Evolutionary conservation across 2,888 invertebrate genomes (phyloP).

Genomic region (Sialis fuliginosa): DNA sequence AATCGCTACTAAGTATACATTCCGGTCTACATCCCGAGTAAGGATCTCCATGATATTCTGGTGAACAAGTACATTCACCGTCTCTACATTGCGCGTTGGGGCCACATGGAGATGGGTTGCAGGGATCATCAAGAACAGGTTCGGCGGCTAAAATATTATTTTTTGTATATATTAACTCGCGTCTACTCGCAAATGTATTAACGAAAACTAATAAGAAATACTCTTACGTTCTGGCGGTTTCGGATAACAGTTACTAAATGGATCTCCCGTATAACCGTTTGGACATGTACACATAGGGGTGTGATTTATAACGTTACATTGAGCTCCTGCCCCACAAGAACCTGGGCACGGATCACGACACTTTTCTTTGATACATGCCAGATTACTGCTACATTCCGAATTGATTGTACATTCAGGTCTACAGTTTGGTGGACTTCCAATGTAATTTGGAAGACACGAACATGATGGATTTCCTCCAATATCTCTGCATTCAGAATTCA

Average conservation of each 20-base stretch:
- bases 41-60: constrained; percentile 31
- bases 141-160: constrained; percentile 4
- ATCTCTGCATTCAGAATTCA: constrained; percentile 39
- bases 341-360: constrained; percentile 51
- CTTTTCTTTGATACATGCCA: constrained; percentile 44
- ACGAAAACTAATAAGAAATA: background rate
- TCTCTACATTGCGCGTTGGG: constrained; percentile 38
- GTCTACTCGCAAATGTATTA: background rate
- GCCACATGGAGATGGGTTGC: constrained; percentile 56
- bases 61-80: constrained; percentile 25
- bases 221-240: constrained; percentile 17
- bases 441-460: constrained; percentile 37
- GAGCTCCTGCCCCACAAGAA: constrained; percentile 41
- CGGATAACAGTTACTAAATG: constrained; percentile 31
- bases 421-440: constrained; percentile 49
- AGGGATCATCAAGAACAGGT: constrained; percentile 28
- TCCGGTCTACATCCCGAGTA: constrained; percentile 36
- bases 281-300: constrained; percentile 43
- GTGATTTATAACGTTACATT: constrained; percentile 40
- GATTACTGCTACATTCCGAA: constrained; percentile 45
- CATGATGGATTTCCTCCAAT: constrained; percentile 37
- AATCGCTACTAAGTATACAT: constrained; percentile 42
- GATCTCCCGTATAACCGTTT: constrained; percentile 39
- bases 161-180: background rate
- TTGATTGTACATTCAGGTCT: constrained; percentile 47